These are phyloP conservation scores for Orchesellides sinensis DNA, from an alignment of 2,888 invertebrate genomes.

Conservation along the genomic window DNA sequence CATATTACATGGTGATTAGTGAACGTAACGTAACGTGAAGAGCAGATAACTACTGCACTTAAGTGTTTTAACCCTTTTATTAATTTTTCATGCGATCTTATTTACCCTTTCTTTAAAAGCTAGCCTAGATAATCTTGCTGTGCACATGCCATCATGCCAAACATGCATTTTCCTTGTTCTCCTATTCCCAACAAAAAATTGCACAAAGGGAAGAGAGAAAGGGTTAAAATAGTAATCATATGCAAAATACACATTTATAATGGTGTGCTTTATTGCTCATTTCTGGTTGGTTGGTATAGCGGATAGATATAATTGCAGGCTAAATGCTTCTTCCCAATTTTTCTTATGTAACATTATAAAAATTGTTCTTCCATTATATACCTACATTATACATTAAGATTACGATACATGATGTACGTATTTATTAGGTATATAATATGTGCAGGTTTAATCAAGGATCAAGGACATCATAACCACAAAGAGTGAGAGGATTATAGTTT, in stretches of 20 bases:
- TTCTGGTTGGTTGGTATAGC: neutral
- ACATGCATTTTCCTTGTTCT: neutral
- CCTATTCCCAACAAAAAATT: neutral
- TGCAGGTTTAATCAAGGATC: constrained; percentile 15
- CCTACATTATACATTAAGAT: neutral
- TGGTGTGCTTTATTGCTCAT: neutral
- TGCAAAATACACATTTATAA: neutral
- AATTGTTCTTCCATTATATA: neutral
- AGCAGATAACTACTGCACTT: neutral
- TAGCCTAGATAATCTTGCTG: neutral
- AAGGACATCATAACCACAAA: neutral
- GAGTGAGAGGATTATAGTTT: neutral
- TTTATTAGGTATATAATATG: neutral
- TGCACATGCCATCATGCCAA: neutral
- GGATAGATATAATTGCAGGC: neutral
- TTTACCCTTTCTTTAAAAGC: neutral
- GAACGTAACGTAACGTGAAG: constrained; percentile 20
- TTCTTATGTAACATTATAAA: neutral
- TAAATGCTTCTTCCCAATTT: neutral
- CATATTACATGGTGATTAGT: neutral
- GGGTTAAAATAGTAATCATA: neutral
- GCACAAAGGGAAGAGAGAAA: too few relatives aligned
- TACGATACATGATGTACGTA: neutral
- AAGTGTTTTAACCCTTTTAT: constrained; percentile 28
- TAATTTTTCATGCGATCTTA: constrained; percentile 8